phyloP scores from a whole-genome alignment of 2,797 vertebrate species.

The Rhinogobio ventralis region DNA sequence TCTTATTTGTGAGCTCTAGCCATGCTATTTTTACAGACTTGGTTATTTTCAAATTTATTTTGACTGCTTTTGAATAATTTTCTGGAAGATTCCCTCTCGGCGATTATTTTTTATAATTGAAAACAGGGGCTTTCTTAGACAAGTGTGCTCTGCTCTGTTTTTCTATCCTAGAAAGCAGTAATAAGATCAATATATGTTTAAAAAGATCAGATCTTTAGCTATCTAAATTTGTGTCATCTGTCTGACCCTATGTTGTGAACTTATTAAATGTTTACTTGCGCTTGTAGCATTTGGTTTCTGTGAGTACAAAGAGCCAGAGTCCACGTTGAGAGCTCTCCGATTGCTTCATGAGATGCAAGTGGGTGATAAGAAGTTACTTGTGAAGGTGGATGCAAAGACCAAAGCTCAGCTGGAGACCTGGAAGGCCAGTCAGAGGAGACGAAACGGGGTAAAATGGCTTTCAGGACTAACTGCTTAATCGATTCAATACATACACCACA shows the following conservation, averaged over 20 bases:
- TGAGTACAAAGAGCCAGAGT: conserved; percentile 98
- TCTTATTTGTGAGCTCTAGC: conserved; percentile 2
- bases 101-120: not conserved
- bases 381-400: conserved; percentile 99
- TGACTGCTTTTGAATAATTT: not conserved
- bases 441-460: conserved; percentile 87
- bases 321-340: conserved; percentile 91
- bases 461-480: not conserved
- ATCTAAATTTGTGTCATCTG: not conserved
- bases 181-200: not conserved
- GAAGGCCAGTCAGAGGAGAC: conserved; percentile 94
- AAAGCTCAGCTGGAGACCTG: conserved; percentile 98
- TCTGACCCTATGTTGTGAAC: not conserved
- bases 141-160: not conserved
- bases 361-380: conserved; percentile 96
- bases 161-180: not conserved
- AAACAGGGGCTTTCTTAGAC: not conserved
- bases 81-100: not conserved
- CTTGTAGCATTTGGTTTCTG: conserved; percentile 95
- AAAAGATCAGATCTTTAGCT: not conserved
- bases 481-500: not conserved
- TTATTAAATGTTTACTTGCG: not conserved
- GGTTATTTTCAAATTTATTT: not conserved
- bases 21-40: not conserved
- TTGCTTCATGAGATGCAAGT: conserved; percentile 95